A percentile compares a stretch with the other conserved stretches of the same genome.
These are phyloP conservation scores for Athene noctua DNA, from an alignment of 2,113 vertebrate species.

Conservation along the genomic window DNA sequence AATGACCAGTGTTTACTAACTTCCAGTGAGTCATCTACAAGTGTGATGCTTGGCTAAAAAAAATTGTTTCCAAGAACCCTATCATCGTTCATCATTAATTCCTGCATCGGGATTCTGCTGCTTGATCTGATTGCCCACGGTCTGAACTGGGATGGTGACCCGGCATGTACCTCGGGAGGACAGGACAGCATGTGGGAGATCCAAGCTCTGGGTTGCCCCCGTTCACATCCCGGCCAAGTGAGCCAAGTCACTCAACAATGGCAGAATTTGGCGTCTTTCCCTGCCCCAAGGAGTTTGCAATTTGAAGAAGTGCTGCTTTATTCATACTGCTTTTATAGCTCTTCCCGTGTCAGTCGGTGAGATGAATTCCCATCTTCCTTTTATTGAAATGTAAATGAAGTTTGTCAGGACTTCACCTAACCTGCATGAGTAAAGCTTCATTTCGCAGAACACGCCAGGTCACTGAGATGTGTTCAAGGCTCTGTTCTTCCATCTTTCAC, in stretches of 20 bases:
- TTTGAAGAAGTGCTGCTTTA: background rate
- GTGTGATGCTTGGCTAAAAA: conserved; percentile 23
- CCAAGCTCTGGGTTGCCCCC: background rate
- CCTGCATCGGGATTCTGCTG: background rate
- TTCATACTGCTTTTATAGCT: background rate
- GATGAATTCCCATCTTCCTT: background rate
- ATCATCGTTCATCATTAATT: conserved; percentile 28
- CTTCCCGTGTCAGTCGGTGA: background rate
- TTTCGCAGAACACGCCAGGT: background rate
- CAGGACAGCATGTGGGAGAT: background rate
- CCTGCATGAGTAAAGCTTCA: background rate
- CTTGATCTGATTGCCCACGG: background rate
- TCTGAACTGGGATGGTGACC: background rate
- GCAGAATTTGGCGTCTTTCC: background rate
- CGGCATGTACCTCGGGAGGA: background rate
- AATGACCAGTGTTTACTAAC: background rate
- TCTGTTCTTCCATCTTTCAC: background rate
- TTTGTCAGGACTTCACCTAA: background rate
- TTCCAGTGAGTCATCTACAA: conserved; percentile 30
- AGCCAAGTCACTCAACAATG: background rate
- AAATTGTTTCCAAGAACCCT: background rate
- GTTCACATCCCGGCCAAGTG: background rate
- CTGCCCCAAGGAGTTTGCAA: background rate
- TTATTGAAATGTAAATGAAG: background rate
- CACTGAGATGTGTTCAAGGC: background rate